A percentile compares a stretch with the other conserved stretches of the same genome.
Conservation (phyloP, 1,140 invertebrate genomes). For the Sarcophaga bullata region DNA sequence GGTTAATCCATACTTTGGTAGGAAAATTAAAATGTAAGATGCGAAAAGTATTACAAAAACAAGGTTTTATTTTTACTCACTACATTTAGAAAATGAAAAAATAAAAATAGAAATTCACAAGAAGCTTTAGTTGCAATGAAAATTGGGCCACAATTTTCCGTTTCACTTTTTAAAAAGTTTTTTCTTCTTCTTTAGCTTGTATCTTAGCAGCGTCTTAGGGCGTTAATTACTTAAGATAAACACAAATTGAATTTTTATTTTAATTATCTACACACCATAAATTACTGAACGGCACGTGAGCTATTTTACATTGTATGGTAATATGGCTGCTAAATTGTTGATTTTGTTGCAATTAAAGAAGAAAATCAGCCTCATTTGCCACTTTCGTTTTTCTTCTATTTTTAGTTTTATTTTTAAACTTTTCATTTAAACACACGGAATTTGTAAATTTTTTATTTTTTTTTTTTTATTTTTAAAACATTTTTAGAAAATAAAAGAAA, state of each 20-base stretch:
- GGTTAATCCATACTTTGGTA: no score
- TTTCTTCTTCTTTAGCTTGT: background rate
- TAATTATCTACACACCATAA: background rate
- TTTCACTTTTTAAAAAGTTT: background rate
- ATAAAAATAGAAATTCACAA: no score
- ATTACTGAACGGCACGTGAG: background rate
- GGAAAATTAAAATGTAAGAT: no score
- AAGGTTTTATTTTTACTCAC: no score
- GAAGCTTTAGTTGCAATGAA: no score
- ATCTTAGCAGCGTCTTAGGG: background rate
- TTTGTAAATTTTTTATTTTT: no score
- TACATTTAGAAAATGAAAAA: no score
- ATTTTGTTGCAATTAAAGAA: background rate
- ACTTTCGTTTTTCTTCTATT: constrained; percentile 1
- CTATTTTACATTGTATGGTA: background rate
- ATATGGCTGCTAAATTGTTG: background rate
- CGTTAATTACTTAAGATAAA: background rate
- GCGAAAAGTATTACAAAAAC: no score
- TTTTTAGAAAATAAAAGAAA: background rate
- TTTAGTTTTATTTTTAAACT: background rate
- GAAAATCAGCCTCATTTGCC: background rate
- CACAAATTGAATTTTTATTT: background rate
- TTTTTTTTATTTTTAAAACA: constrained; percentile 25
- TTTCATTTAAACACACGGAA: background rate
- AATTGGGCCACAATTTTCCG: no score